These are phyloP conservation scores for Smithornis capensis DNA, from an alignment of 2,113 vertebrate genomes.

Conservation along the genomic window DNA sequence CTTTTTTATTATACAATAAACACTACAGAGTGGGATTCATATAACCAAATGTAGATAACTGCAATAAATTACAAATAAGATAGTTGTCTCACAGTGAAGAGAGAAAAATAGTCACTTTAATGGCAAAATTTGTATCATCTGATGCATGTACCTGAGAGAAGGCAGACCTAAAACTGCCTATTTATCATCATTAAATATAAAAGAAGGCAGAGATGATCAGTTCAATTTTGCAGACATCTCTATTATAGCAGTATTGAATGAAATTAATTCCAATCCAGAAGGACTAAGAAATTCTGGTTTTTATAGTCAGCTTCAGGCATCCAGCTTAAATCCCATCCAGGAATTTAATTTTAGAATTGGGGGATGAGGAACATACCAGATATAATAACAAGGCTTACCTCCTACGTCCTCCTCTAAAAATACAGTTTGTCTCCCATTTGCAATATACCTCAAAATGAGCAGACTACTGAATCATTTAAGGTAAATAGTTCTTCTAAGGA, in stretches of 20 bases:
- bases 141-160: background rate
- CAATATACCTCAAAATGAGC: constrained; percentile 6
- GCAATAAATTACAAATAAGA: background rate
- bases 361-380: background rate
- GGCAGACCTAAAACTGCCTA: background rate
- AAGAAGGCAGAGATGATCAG: background rate
- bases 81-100: background rate
- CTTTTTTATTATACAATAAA: background rate
- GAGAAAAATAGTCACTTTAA: background rate
- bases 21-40: background rate
- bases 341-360: constrained; percentile 53
- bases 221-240: background rate
- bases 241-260: background rate
- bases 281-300: background rate
- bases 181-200: background rate
- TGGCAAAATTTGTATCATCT: background rate
- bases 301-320: background rate
- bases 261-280: background rate
- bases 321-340: constrained; percentile 13
- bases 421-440: constrained; percentile 28
- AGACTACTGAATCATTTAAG: background rate
- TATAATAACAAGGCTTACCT: constrained; percentile 43
- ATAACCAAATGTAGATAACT: background rate
- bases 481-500: background rate
- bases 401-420: constrained; percentile 58